A percentile compares a stretch with the other conserved stretches of the same genome.
Conservation (phyloP, 1,140 invertebrate genomes). For the Saxidomus purpurata region DNA sequence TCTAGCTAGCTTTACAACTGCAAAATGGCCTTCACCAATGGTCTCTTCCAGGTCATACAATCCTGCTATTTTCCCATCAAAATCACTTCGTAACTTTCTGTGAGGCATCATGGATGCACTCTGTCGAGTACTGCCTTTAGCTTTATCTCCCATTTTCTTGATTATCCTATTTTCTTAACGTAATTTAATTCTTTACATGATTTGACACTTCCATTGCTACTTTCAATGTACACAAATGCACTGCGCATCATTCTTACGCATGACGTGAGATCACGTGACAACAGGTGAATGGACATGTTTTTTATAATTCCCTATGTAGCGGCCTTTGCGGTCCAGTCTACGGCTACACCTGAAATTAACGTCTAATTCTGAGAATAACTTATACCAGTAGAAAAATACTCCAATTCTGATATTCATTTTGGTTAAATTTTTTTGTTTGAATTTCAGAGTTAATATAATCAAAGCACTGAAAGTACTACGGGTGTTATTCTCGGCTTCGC, state of each 20-base stretch:
- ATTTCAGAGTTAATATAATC: too few species aligned
- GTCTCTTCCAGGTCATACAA: constrained; percentile 98
- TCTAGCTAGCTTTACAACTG: constrained; percentile 98
- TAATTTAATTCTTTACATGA: constrained; percentile 3
- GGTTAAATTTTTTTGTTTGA: too few species aligned
- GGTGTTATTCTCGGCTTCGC: too few species aligned
- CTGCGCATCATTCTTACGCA: constrained; percentile 62
- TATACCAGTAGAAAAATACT: too few species aligned
- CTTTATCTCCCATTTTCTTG: constrained; percentile 24
- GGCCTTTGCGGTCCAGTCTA: too few species aligned
- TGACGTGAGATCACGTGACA: constrained; percentile 47
- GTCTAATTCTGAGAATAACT: too few species aligned
- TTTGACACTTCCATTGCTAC: constrained; percentile 62
- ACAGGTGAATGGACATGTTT: constrained; percentile 29
- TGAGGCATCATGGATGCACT: constrained; percentile 68
- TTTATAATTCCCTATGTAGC: too few species aligned
- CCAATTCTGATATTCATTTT: too few species aligned
- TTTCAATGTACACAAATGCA: constrained; percentile 67
- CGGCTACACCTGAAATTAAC: too few species aligned
- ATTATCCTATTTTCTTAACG: constrained; percentile 20
- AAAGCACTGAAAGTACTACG: too few species aligned
- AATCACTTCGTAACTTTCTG: constrained; percentile 77
- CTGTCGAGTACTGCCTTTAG: neutral
- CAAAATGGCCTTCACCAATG: constrained; percentile 95
- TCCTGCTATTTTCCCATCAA: constrained; percentile 97